A percentile compares a stretch with the other conserved stretches of the same genome.
phyloP scores from a whole-genome alignment of 64 coral and sea anemone species.

The Stichodactyla mertensii region DNA sequence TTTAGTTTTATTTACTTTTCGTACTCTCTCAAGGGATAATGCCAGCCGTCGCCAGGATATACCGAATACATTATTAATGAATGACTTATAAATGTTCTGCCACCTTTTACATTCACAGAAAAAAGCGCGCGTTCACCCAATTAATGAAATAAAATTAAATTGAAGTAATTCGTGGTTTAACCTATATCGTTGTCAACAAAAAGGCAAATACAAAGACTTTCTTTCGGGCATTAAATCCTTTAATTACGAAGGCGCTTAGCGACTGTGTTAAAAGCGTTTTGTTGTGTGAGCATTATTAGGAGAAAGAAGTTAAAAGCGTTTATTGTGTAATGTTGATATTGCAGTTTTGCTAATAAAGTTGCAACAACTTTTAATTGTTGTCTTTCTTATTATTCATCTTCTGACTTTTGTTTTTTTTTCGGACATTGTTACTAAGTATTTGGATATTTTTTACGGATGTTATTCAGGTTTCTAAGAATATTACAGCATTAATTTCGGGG shows the following conservation, averaged over 20 bases:
- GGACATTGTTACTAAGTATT: too few species aligned
- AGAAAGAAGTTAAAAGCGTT: not conserved
- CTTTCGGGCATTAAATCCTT: not conserved
- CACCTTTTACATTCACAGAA: not conserved
- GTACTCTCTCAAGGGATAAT: not conserved
- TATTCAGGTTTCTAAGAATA: too few species aligned
- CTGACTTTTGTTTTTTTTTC: too few species aligned
- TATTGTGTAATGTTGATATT: too few species aligned
- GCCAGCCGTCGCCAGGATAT: constrained; percentile 48
- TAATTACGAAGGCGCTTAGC: not conserved
- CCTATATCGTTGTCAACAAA: not conserved
- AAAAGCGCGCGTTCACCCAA: not conserved
- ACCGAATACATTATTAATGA: constrained; percentile 53
- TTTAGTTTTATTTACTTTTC: constrained; percentile 16
- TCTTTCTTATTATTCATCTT: too few species aligned
- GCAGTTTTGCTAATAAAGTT: too few species aligned
- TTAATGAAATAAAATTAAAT: not conserved
- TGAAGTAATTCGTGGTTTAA: not conserved
- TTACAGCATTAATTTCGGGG: too few species aligned
- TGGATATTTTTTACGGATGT: too few species aligned
- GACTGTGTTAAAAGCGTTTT: not conserved
- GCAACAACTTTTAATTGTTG: too few species aligned
- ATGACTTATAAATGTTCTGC: constrained; percentile 19
- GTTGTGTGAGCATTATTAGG: not conserved
- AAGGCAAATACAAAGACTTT: not conserved